Base-by-base conservation (phyloP, 2,113 vertebrate genomes). In the Prunella himalayana region DNA sequence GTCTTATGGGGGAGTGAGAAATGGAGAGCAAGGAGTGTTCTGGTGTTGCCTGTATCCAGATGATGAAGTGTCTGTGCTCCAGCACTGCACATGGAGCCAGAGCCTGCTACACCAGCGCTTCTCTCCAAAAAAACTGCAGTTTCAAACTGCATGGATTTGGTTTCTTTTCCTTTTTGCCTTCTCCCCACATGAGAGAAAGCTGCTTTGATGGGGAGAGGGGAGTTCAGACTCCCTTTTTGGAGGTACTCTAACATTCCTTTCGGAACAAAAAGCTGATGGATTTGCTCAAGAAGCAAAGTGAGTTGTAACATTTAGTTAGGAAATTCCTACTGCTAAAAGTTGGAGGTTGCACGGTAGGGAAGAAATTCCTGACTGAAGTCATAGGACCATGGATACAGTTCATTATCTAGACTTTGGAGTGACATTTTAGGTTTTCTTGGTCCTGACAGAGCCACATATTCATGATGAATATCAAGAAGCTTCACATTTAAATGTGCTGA, bases 1-100 rank as follows among this genome's bases (percentile, higher is more conserved):
- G 15, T 88, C 56, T 70, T 81, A 86, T 56, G 82, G 86, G 80
- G 80, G 91, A 91, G 82, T 90, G 78, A 82, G 78, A 91, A 97
- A 47, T 15, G 20, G 66, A 73, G 65, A 94, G 79, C 81, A 37
- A 13, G 35, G 68, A 44, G 51, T 73, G 73, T 72, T 91, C 56
- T 56, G 72, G 33, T n/a, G 6, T 63, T 76, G 64, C 54, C 33
- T 70, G 17, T 70, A 65, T 73, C 60, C 61, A 50, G 41, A 37
- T 60, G 35, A 47, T 13, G 16, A 6, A 21, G 30, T 94, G 87
- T 59, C 50, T 59, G 30, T 14, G 42, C 27, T 80, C 56, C 80
- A 94, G 71, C 37, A 4, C 64, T 81, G 64, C 2, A 23, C 39
- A 23, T 41, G 47, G 30, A 93, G 51, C 60, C 68, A 66, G 37